Evolutionary conservation across 2,888 invertebrate species (phyloP).

Genomic region (Ischnura elegans): DNA sequence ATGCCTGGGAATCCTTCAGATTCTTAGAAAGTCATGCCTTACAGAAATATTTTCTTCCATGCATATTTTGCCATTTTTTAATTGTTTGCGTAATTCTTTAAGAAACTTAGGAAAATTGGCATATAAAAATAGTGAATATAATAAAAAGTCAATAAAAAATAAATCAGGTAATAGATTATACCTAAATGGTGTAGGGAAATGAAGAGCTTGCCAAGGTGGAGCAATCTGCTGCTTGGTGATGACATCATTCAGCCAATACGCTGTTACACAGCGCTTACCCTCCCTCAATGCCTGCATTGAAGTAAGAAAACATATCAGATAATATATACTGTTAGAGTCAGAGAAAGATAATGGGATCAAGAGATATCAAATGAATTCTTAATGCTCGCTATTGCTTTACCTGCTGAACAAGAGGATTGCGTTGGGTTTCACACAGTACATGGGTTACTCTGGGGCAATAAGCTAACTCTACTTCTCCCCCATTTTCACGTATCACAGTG

Average conservation of each 20-base stretch:
- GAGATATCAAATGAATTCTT: background rate
- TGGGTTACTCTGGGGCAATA: slow-evolving; percentile 95
- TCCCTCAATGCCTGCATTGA: slow-evolving; percentile 80
- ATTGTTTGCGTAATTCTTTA: no score
- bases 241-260: slow-evolving; percentile 95
- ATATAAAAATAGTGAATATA: no score
- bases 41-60: no score
- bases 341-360: background rate
- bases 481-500: slow-evolving; percentile 87
- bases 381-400: slow-evolving; percentile 78
- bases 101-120: no score
- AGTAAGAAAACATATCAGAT: background rate
- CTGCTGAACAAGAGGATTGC: slow-evolving; percentile 94
- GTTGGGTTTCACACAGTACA: slow-evolving; percentile 93
- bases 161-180: slow-evolving; percentile 72
- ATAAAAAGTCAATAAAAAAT: no score
- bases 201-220: slow-evolving; percentile 96
- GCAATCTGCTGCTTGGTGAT: slow-evolving; percentile 90
- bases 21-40: no score
- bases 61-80: no score
- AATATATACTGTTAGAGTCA: background rate
- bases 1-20: no score
- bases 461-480: slow-evolving; percentile 92
- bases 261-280: slow-evolving; percentile 87
- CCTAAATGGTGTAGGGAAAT: slow-evolving; percentile 89